Base-by-base conservation (phyloP, 2,797 vertebrate genomes). In the Trematomus bernacchii region DNA sequence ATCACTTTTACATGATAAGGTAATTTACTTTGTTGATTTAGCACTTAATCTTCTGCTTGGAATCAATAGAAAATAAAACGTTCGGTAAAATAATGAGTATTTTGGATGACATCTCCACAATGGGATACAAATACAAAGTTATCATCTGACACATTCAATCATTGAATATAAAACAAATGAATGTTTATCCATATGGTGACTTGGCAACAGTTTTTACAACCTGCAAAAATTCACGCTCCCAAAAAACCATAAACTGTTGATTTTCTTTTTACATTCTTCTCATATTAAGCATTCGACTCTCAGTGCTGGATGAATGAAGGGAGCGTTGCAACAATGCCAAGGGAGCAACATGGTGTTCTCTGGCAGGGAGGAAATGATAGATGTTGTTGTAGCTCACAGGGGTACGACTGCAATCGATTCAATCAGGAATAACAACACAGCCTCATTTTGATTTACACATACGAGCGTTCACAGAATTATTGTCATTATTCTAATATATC, bases 361-460 rank as follows among this genome's bases (percentile, higher is more conserved):
- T 85, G 71, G 63, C 79, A 75, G 80, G 71, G 59, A 74, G 69
- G 81, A 74, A 70, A 46, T 73, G 86, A 89, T 79, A 89, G 87
- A 90, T 89, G 87, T 76, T 72, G 84, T 86, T 76, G 85, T 83
- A 80, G 89, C 81, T 85, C 89, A 80, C 82, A 79, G 87, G 84
- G 82, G 81, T 85, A 85, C 42, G 6, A 76, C 47, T 40, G 70
- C 87, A 83, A 87, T 89, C 82, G 71, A 87, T 90, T 89, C 85
- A 85, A 80, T 85, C 80, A 74, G 71, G 75, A 80, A 54, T 51
- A 63, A 82, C 71, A 75, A 67, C 71, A 30, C 66, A 76, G 66
- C 23, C 52, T 46, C 12, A 1, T 66, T 76, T 68, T 77, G 85
- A 86, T 86, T 86, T 79, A 70, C 79, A 89, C 74, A 52, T 21